Base-by-base conservation (phyloP, 2,797 vertebrate genomes). In the Triplophysa yarkandensis region DNA sequence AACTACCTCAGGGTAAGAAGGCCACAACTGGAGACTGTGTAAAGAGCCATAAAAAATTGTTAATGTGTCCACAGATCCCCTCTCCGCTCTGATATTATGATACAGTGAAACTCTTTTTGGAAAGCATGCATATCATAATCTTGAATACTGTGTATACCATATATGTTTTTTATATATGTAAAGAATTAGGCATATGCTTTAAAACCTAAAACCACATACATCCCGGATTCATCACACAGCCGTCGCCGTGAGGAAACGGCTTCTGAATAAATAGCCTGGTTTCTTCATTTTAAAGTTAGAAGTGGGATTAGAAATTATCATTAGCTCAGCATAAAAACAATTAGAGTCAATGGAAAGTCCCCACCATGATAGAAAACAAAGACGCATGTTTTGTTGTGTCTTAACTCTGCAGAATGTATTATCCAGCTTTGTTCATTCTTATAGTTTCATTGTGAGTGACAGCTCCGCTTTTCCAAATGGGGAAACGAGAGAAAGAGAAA, bases 1-100 rank as follows among this genome's bases (percentile, higher is more conserved):
- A 99, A 99, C 98, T 99, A 99, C 96, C 98, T 99, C 98, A 97
- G 97, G 95, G 98, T 99, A 94, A 95, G 93, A 54, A 6, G 10
- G 72, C 76, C 50, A 4, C 27, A 65, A 21, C 7, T 32, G 23
- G 30, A 30, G n/a, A n/a, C 7, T 28, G 54, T 57, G 10, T 46
- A 21, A 23, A 1, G 4, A 23, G 25, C 13, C 1, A 5, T 27
- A 6, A 16, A 27, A 52, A 27, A 46, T 27, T 19, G 19, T 25
- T 4, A 2, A 25, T 71, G 34, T 71, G 19, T 50, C 25, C 25
- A 16, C 16, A 66, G 6, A 55, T 25, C n/a, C 6, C 44, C 30
- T 62, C 13, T 17, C 16, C 43, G 36, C 10, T 10, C 14, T 14
- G 10, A 32, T 25, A 69, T 2, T 28, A 32, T 46, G n/a, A 10